Base-by-base conservation (phyloP, 1,140 invertebrate genomes). In the Teleogryllus occipitalis region DNA sequence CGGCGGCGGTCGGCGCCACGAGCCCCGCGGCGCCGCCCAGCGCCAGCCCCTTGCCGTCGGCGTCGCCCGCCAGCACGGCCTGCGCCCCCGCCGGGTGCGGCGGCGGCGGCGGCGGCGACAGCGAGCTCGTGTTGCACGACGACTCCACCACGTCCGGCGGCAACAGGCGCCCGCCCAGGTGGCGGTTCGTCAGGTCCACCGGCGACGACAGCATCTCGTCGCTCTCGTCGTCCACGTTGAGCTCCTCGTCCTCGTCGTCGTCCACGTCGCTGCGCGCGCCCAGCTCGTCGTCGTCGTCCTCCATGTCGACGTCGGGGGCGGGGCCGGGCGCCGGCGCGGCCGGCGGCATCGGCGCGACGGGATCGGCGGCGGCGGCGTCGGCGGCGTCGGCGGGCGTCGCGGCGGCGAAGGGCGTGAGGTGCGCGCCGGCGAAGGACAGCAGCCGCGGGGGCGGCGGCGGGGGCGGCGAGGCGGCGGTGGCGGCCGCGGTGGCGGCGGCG, bases 11-110 rank as follows among this genome's bases (percentile, higher is more conserved):
- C n/a, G 22, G 72, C 72, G 21, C 6, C 27, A 15, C 21, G 47
- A 14, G 74, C 49, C 18, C 21, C 72, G 47, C 46, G 47, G 10
- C 21, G 22, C 74, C n/a, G 18, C n/a, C n/a, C n/a, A n/a, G 77
- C 95, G 86, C 83, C 88, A 81, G 81, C 86, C 86, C 80, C 82
- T 84, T 14, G 81, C 80, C 77, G 83, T 84, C 8, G 83, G 78
- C 8, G 84, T 80, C 6, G 85, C 86, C 5, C 84, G 84, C 1
- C 74, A 7, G 8, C 72, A 27, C 7, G 18, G 73, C n/a, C 8
- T 74, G 22, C 18, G 18, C 73, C n/a, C n/a, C 47, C 39, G 74
- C 49, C 18, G 74, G 73, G 21, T 46, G 75, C 22, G 74, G 49
- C 74, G 22, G 21, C 46, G 54, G 49, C 27, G 8, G 54, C 48